Base-by-base conservation (phyloP, 1,140 invertebrate genomes). In the Conopomorpha cramerella region DNA sequence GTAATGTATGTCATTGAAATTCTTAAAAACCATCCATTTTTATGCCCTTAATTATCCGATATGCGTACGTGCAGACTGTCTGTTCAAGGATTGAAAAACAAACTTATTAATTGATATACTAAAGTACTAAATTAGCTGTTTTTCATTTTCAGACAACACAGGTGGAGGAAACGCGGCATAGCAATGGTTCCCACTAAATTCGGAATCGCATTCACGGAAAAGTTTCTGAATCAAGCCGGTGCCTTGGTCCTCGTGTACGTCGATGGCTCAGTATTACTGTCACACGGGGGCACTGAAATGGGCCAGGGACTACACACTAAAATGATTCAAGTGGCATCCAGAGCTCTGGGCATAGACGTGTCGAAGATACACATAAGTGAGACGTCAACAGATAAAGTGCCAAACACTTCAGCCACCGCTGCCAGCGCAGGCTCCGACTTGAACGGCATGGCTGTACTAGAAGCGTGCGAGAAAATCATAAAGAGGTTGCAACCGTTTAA, bases 291-390 rank as follows among this genome's bases (percentile, higher is more conserved):
- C 11, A 89, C 89, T 11, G 95, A 98, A 81, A 98, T 98, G 89
- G 96, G 96, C 0, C 95, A 98, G 78, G 96, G 95, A 1, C 71
- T 98, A 0, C 91, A 97, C 54, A 98, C 93, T 0, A 98, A 97
- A 79, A 94, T 96, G 87, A 88, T 95, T 39, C 93, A 96, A 82
- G 85, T 92, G 17, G 88, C 89, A 0, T 89, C 89, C 30, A 78
- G 86, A 44, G 82, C 81, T 2, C 73, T 98, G 2, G 84, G 82
- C 19, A 85, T 96, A 12, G 82, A 91, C 16, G 59, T 82, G 7
- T 82, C 86, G 0, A 85, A 88, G 54, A 93, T 98, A 51, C 87
- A 95, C 56, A 93, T 95, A 14, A 82, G 82, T 33, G 95, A 97
- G 76, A 95, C 92, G 0, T 76, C 89, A 7, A 96, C 94, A 0